phyloP scores from a whole-genome alignment of 2,113 vertebrate genomes.

The Eurypyga helias region DNA sequence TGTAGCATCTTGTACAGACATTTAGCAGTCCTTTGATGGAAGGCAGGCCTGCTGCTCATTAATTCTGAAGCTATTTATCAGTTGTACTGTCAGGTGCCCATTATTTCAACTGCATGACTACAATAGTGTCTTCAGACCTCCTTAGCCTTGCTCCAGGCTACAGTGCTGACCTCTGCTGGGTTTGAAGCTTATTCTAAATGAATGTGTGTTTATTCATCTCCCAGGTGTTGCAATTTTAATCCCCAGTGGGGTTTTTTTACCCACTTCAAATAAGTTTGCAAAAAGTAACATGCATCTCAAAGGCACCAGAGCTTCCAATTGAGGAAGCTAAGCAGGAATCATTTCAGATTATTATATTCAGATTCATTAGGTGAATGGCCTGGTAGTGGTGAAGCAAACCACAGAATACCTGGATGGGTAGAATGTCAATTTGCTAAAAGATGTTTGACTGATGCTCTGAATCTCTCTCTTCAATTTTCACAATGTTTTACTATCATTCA shows the following conservation, averaged over 20 bases:
- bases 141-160: neutral
- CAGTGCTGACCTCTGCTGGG: neutral
- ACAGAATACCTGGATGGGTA: neutral
- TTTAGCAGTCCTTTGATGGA: neutral
- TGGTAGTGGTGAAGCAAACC: neutral
- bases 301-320: neutral
- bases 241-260: neutral
- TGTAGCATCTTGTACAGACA: neutral
- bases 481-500: neutral
- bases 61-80: conserved; percentile 39
- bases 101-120: conserved; percentile 21
- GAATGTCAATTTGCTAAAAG: neutral
- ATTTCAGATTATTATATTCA: neutral
- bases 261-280: neutral
- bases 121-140: conserved; percentile 14
- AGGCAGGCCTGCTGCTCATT: conserved; percentile 12
- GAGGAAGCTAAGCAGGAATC: neutral
- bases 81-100: neutral
- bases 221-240: neutral
- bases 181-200: conserved; percentile 18
- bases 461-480: neutral
- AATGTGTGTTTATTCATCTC: neutral
- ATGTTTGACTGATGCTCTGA: neutral
- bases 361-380: neutral
- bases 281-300: neutral